Percentiles rank a stretch among this genome's conserved stretches.
Evolutionary conservation across 2,888 invertebrate species (phyloP).

Genomic region (Erebia ligea): DNA sequence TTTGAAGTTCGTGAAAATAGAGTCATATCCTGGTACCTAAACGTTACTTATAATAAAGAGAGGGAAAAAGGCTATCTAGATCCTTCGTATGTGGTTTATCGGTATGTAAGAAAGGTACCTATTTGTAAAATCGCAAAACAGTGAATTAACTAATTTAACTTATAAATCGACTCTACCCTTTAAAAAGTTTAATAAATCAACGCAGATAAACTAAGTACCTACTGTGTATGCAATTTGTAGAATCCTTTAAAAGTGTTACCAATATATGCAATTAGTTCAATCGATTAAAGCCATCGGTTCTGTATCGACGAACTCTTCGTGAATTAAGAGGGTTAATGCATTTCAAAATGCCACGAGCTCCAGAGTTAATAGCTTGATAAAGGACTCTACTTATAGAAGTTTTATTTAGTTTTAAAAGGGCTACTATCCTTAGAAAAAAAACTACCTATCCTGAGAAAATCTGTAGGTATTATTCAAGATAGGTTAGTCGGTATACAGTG

Average conservation of each 20-base stretch:
- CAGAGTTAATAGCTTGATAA: conserved; percentile 5
- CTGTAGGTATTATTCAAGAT: too few relatives aligned
- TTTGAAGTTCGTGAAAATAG: too few relatives aligned
- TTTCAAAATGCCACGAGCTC: conserved; percentile 27
- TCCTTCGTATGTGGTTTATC: too few relatives aligned
- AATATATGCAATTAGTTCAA: conserved; percentile 68
- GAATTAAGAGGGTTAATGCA: conserved; percentile 34
- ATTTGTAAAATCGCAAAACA: not conserved
- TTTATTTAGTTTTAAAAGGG: not conserved
- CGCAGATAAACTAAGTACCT: conserved; percentile 48
- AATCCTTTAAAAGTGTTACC: conserved; percentile 65
- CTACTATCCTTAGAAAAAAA: not conserved
- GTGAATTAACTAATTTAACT: not conserved
- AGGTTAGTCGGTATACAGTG: too few relatives aligned
- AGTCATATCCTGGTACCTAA: too few relatives aligned
- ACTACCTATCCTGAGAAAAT: not conserved
- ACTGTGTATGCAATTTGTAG: conserved; percentile 61
- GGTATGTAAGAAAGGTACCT: not conserved
- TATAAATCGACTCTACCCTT: not conserved
- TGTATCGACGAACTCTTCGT: conserved; percentile 37
- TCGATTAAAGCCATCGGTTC: conserved; percentile 69
- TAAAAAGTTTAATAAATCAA: conserved; percentile 3
- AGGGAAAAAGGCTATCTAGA: too few relatives aligned
- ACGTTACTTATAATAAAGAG: too few relatives aligned
- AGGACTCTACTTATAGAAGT: not conserved